Percentiles rank a stretch among this genome's conserved stretches.
Evolutionary conservation across 2,113 vertebrate genomes (phyloP).

Genomic region (Suricata suricatta): DNA sequence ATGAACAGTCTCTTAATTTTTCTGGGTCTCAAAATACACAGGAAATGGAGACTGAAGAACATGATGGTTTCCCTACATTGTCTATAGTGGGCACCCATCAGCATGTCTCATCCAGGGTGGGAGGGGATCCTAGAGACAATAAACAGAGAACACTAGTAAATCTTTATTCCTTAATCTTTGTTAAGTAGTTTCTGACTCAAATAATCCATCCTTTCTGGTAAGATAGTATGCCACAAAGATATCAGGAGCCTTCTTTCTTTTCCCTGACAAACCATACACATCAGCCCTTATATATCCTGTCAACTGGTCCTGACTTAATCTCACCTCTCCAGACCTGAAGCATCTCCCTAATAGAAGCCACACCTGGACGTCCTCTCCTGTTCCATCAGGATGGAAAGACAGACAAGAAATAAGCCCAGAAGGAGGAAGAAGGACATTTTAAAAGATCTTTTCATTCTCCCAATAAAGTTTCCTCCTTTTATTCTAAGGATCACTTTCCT

Average conservation of each 20-base stretch:
- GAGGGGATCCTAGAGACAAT: background rate
- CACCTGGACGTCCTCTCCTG: background rate
- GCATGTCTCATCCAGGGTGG: rapidly evolving
- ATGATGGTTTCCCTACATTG: background rate
- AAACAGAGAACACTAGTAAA: no score
- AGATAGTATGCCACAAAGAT: background rate
- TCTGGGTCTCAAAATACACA: background rate
- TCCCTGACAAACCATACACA: background rate
- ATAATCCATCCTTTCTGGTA: background rate
- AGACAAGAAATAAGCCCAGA: background rate
- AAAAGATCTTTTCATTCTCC: background rate
- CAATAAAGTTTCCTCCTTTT: background rate
- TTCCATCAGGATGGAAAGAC: background rate
- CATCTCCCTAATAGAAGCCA: background rate
- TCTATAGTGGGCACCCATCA: background rate
- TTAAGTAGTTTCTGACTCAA: background rate
- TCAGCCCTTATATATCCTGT: background rate
- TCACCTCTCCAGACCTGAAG: background rate
- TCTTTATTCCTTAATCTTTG: background rate
- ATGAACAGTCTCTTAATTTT: background rate
- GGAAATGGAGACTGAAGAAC: background rate
- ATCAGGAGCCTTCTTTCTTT: background rate
- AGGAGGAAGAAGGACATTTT: background rate
- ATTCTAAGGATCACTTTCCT: background rate
- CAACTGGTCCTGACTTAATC: background rate